Base-by-base conservation (phyloP, 2,888 invertebrate species). In the Bhutanitis thaidina region DNA sequence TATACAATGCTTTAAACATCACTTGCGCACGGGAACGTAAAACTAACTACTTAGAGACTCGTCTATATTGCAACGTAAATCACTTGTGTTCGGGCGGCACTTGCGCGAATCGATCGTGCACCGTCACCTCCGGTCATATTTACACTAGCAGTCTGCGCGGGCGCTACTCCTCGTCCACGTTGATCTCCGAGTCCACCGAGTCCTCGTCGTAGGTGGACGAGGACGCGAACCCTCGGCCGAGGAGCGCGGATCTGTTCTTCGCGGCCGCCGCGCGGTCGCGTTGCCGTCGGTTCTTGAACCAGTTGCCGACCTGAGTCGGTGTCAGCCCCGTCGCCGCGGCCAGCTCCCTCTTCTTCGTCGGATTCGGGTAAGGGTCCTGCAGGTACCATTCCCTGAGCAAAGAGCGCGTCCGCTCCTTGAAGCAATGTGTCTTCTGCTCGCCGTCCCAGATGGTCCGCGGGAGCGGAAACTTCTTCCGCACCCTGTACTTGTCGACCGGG, bases 401-500 rank as follows among this genome's bases (percentile, higher is more conserved):
- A 67, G 97, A 97, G 63, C 99, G 90, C 74, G 99, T 99, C 59
- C 98, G 90, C 89, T 99, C 96, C 86, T 99, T 99, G 91, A 99
- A 99, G 88, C 99, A 99, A 87, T 99, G 99, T 77, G 97, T 98
- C 63, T 98, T 99, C 90, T 99, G 99, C 81, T 99, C 99, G 53
- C 99, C 99, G 84, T 99, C 99, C 99, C 99, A 99, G 72, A 99
- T 99, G 56, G 99, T 99, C 66, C 98, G 91, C 47, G 99, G 98
- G 71, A 99, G 90, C 15, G 99, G 99, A 82, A 98, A 99, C 93
- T 99, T 99, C 91, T 98, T 94, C 56, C 99, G 92, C 49, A 99
- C 98, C 56, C 94, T 87, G 80, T 94, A 94, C 86, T 94, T 94
- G 74, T 94, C 94, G 62, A 94, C 94, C 64, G 94, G 94, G 56